Percentiles rank a stretch among this genome's conserved stretches.
These are phyloP conservation scores for Phortica magna DNA, from an alignment of 2,888 invertebrate species.

Conservation along the genomic window DNA sequence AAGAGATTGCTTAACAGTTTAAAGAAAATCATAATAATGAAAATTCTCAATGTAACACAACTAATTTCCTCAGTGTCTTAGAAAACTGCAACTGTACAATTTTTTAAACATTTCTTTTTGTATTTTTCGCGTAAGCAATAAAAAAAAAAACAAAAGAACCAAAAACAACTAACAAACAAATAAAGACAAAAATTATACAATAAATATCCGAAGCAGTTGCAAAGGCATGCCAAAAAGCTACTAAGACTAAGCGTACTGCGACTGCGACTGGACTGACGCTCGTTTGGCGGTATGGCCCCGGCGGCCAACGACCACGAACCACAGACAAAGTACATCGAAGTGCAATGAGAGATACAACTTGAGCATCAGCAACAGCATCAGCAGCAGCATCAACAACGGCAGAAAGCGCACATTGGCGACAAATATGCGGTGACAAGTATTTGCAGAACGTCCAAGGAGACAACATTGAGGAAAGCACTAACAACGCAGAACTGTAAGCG, in stretches of 20 bases:
- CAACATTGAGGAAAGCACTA: not conserved
- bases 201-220: slow-evolving; percentile 28
- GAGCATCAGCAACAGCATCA: not conserved
- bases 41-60: not conserved
- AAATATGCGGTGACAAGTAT: not conserved
- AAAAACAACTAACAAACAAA: slow-evolving; percentile 4
- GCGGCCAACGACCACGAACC: not conserved
- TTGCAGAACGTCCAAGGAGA: not conserved
- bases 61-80: slow-evolving; percentile 8
- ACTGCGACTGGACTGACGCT: not conserved
- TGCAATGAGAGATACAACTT: not conserved
- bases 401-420: not conserved
- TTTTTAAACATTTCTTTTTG: slow-evolving; percentile 6
- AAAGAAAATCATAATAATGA: not conserved
- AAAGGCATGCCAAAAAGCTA: slow-evolving; percentile 7
- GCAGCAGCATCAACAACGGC: not conserved
- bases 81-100: slow-evolving; percentile 34
- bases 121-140: slow-evolving; percentile 19
- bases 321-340: not conserved
- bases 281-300: not conserved
- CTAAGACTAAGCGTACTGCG: not conserved
- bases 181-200: slow-evolving; percentile 31
- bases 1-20: too few relatives aligned
- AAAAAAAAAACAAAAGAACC: slow-evolving; percentile 14
- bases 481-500: not conserved